Evolutionary conservation across 2,888 invertebrate genomes (phyloP), one percentile per base, ranked within the genome.

Genomic region (Pachymerium ferrugineum): DNA sequence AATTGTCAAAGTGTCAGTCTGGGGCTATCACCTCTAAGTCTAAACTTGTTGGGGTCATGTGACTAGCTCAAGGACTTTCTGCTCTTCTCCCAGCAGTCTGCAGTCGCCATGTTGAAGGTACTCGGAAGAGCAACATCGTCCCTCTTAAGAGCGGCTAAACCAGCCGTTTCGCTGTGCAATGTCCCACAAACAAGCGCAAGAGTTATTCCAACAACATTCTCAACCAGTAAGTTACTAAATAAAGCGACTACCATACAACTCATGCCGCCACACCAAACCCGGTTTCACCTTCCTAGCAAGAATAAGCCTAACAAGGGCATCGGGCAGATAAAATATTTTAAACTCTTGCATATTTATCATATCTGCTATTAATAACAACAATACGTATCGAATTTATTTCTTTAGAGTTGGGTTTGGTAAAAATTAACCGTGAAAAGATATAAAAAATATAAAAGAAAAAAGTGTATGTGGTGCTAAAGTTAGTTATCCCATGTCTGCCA

Each of bases 41-140:
- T n/a, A n/a, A n/a, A n/a, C n/a, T n/a, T n/a, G n/a, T n/a, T n/a
- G n/a, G n/a, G n/a, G n/a, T n/a, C n/a, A n/a, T n/a, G n/a, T n/a
- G n/a, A n/a, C n/a, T n/a, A n/a, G n/a, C n/a, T 38, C 47, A 47
- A 28, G 68, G 68, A 19, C 30, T 6, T 12, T 3, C 6, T 68
- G 68, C 68, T 68, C 29, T 22, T 30, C 29, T n/a, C 28, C 1
- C 22, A 68, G 2, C 47, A 47, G 16, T 22, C 47, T n/a, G 22
- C 80, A 81, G 81, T 80, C 81, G 86, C 85, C 85, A 87, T 87
- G 86, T 86, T 87, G 84, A 86, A 85, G 80, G 85, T 85, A 79
- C 84, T 86, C 76, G 83, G 85, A 79, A 84, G 85, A 82, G 85
- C 86, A 79, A 85, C 86, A 83, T 81, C 84, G 77, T 85, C 86